Evolutionary conservation across 1,140 invertebrate species (phyloP).

Genomic region (Lithobius niger): DNA sequence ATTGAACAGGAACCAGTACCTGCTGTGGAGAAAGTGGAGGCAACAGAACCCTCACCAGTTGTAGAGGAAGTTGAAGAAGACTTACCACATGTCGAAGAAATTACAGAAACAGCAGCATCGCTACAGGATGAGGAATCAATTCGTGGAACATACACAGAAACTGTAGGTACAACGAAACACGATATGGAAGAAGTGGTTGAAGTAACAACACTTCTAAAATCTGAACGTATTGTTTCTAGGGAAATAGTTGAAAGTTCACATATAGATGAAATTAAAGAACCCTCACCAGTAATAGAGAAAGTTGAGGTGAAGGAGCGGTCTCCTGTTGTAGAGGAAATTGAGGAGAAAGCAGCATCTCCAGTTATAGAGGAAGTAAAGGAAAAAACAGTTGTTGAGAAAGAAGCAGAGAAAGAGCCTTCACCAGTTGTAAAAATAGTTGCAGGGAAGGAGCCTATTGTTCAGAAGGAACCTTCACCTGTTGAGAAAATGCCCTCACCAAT

Average conservation of each 20-base stretch:
- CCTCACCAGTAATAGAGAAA: neutral
- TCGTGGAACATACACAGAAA: neutral
- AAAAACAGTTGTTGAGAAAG: neutral
- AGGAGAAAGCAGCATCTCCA: neutral
- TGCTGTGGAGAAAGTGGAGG: neutral
- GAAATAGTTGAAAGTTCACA: neutral
- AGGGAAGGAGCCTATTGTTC: neutral
- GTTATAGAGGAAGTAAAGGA: neutral
- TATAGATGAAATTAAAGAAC: neutral
- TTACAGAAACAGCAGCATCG: neutral
- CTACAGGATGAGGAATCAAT: neutral
- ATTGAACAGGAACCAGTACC: neutral
- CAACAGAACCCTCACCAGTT: neutral
- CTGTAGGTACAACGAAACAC: neutral
- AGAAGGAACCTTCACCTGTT: neutral
- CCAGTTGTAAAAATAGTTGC: neutral
- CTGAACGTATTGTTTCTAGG: neutral
- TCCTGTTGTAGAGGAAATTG: too few species aligned
- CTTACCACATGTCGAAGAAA: neutral
- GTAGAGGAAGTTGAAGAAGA: neutral
- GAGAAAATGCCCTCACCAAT: too few species aligned
- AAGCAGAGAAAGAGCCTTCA: neutral
- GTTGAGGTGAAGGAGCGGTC: neutral
- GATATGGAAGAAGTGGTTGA: neutral
- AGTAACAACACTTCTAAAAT: neutral